Evolutionary conservation across 1,140 invertebrate genomes (phyloP).

Genomic region (Coptotermes formosanus): DNA sequence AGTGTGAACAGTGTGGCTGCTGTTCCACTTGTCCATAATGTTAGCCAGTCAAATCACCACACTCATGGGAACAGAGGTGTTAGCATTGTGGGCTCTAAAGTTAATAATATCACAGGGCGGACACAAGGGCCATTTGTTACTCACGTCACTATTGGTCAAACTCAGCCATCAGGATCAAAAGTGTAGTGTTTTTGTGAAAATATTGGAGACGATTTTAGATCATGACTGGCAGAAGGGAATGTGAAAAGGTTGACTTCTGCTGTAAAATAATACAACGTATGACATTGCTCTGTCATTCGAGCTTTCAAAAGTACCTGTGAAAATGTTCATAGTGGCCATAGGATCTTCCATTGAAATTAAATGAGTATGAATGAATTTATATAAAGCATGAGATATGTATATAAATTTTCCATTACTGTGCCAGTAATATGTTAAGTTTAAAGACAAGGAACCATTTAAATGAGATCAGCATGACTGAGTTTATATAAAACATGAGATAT

Average conservation of each 20-base stretch:
- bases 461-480: background rate
- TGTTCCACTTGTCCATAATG: background rate
- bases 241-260: no score
- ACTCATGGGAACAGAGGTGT: background rate
- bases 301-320: background rate
- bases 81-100: background rate
- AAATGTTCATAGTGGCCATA: conserved; percentile 16
- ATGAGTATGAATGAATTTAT: background rate
- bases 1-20: conserved; percentile 30
- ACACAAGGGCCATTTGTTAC: conserved; percentile 57
- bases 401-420: no score
- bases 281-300: background rate
- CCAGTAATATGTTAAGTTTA: no score
- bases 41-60: background rate
- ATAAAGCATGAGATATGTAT: no score
- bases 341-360: background rate
- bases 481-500: no score
- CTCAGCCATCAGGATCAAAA: conserved; percentile 33
- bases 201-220: no score
- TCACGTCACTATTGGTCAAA: conserved; percentile 52
- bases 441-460: background rate
- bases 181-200: background rate
- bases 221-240: no score
- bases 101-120: conserved; percentile 36
- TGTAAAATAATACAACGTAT: background rate